A percentile compares a stretch with the other conserved stretches of the same genome.
Conservation (phyloP, 1,140 invertebrate species). For the Streblospio benedicti region DNA sequence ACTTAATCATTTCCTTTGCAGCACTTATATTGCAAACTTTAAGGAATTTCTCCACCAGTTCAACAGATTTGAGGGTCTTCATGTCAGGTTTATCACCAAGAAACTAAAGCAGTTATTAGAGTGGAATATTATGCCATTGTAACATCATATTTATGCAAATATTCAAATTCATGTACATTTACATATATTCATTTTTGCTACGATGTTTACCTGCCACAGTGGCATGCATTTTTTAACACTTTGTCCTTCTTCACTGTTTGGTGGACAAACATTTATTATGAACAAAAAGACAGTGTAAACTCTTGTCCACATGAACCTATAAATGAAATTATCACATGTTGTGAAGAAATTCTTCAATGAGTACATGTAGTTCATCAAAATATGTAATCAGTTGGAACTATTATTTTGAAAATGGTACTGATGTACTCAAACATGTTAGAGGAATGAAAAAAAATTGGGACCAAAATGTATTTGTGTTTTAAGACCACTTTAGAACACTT, state of each 20-base stretch:
- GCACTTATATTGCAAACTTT: constrained; percentile 24
- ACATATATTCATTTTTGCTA: background rate
- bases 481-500: too few relatives aligned
- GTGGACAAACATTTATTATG: constrained; percentile 23
- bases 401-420: too few relatives aligned
- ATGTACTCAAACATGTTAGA: too few relatives aligned
- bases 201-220: constrained; percentile 20
- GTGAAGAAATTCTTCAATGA: too few relatives aligned
- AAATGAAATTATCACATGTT: background rate
- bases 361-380: too few relatives aligned
- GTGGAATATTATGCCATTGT: too few relatives aligned
- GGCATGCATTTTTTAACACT: constrained; percentile 19
- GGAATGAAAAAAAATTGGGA: too few relatives aligned
- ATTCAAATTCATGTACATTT: background rate
- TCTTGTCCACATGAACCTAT: constrained; percentile 20
- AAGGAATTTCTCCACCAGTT: constrained; percentile 28
- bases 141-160: background rate
- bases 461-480: too few relatives aligned
- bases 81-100: constrained; percentile 21
- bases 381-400: too few relatives aligned
- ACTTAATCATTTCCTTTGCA: constrained; percentile 22
- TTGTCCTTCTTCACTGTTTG: constrained; percentile 9
- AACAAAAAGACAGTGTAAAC: constrained; percentile 22
- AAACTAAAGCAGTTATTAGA: constrained; percentile 14
- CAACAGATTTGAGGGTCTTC: constrained; percentile 18